Base-by-base conservation (phyloP, 1,140 invertebrate genomes). In the Drosophila sp. region DNA sequence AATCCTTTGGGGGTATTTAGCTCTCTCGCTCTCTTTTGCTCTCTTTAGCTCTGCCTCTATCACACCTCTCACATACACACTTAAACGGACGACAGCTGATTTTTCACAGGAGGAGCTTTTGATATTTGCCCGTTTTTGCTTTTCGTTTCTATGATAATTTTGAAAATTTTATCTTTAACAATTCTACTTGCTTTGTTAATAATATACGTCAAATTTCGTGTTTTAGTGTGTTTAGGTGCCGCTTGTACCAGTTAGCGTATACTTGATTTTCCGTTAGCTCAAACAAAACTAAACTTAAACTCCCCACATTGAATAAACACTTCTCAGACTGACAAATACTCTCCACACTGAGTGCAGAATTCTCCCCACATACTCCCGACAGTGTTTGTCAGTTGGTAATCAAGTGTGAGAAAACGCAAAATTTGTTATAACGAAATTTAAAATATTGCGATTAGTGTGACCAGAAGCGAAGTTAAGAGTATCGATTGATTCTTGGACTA, bases 11-110 rank as follows among this genome's bases (percentile, higher is more conserved):
- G 23, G 44, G 44, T 50, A 17, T 50, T 25, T 50, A 8, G 25
- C 44, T 50, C 2, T 17, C 23, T 50, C 23, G 44, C 44, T 50
- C 44, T 50, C 44, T 50, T 50, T 27, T 50, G 44, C 44, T 50
- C 44, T 47, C 23, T 50, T 50, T 50, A 27, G 44, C 44, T 50
- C 44, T 50, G 44, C 44, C 44, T 50, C 44, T 50, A 2, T 50
- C 44, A 50, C 44, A 50, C 44, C 44, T 50, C 23, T 50, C 44
- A 50, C 44, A 50, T 50, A 50, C 44, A 50, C 44, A 50, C 44
- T 47, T 47, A 50, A 50, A 27, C 7, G 23, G 23, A 27, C 23
- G 44, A 50, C 44, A 50, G 44, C 44, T 50, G 44, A 50, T 50
- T 50, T 50, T 50, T 50, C 44, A 23, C 44, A 50, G 44, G 44